Base-by-base conservation (phyloP, 2,113 vertebrate genomes). In the Chroicocephalus ridibundus region DNA sequence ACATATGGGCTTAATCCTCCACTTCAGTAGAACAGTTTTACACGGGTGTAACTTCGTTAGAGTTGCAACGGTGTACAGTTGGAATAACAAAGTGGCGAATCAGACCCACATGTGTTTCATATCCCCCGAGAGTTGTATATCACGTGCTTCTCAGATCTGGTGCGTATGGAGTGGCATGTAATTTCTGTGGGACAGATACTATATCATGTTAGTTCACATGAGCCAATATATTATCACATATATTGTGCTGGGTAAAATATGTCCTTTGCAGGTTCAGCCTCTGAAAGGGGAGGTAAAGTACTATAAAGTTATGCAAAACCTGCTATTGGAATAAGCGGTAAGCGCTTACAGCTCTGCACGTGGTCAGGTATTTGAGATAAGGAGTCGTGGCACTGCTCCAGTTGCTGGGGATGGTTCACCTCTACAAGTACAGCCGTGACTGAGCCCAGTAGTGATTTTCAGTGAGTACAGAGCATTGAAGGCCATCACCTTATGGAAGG, bases 1-100 rank as follows among this genome's bases (percentile, higher is more conserved):
- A 49, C 96, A 96, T 94, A 71, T 95, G 96, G 93, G 89, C 94
- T 97, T 97, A 97, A 97, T 97, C 93, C 84, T 93, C 86, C 84
- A 80, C 70, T 91, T 93, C 77, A 93, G 78, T 87, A 65, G 83
- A 94, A 81, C 86, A 77, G 84, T 95, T 97, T 94, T 94, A 78
- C 93, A 87, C 81, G 70, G 89, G 91, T 95, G 94, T 97, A 97
- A 94, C 95, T 96, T 96, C 0, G 2, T 95, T 96, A 97, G 70
- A 51, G 86, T 76, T 95, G 86, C 91, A 88, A 20, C 4, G 17
- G 91, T 82, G 91, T 95, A 87, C 75, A 80, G 84, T 88, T 96
- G 94, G 89, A 93, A 91, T 90, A 97, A 95, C 89, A 95, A 92
- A 91, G 94, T 94, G 93, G 81, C 22, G 46, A 97, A 95, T 95